Base-by-base conservation (phyloP, 1,140 invertebrate species). In the Calosoma granatense region DNA sequence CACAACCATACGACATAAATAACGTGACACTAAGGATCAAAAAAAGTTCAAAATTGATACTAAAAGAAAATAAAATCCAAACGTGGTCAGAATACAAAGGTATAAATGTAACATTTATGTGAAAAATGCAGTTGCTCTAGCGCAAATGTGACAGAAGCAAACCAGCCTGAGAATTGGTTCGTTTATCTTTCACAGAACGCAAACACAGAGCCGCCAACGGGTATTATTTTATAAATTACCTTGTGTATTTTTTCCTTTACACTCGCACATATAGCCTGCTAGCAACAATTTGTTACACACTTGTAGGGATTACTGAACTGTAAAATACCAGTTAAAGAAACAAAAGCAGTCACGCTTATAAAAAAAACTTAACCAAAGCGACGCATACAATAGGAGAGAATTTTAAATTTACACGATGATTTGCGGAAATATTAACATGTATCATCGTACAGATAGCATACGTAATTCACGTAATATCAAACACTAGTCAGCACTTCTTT, bases 61-160 rank as follows among this genome's bases (percentile, higher is more conserved):
- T 22, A 9, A 26, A 12, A 17, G 22, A 22, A 54, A 21, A 20
- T 21, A 19, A 20, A 54, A 54, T n/a, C 15, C 11, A 54, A 23
- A 54, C 53, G 53, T 54, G 53, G 53, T 26, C 53, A 54, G 53
- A 22, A 12, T 54, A 54, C 22, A 54, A 23, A 54, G 11, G 22
- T 12, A 30, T 30, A 17, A 47, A 47, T 12, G 17, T 4, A 6
- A 47, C 17, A 47, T 47, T 6, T 47, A 11, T 9, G 41, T 47
- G 41, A 47, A 9, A 47, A 47, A 47, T 47, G 26, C 26, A 30
- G 14, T 14, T 4, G 26, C 4, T 4, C 14, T 30, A 30, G 6
- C 26, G 14, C 26, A 47, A 47, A 12, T 12, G 9, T 47, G 9
- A 12, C 41, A 47, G 41, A 47, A 17, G 17, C 41, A 47, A 47